Evolutionary conservation across 2,888 invertebrate genomes (phyloP), one percentile per base, ranked within the genome.

Genomic region (Epirrita christyi): DNA sequence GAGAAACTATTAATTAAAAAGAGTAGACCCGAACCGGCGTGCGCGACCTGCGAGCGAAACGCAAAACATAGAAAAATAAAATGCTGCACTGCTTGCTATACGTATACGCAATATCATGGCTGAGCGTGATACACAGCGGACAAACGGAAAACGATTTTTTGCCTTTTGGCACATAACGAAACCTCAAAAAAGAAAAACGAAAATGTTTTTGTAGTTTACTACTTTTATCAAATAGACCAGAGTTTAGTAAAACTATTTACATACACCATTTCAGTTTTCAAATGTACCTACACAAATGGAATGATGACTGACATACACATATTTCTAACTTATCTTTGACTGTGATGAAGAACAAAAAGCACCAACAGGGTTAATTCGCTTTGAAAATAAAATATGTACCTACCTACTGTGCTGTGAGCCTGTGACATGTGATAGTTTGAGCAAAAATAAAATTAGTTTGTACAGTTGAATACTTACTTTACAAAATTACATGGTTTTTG

Each of bases 191-290:
- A 21, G 21, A 21, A 21, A 21, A 21, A 21, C 21, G 4, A 21
- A 3, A 21, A 4, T 21, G 2, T 21, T 21, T 21, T 21, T 21
- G 21, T 13, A 53, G 50, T 59, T 58, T 64, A 45, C 49, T 58
- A 44, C 56, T 55, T 56, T 69, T 72, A 72, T 76, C 58, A 57
- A 72, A 67, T 75, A 71, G 54, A 77, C 75, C 75, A 77, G 78
- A 72, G 68, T 74, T 44, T 74, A 75, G 73, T 76, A 72, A 68
- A 65, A 61, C 65, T 66, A 61, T 66, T 70, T 68, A 70, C 70
- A 73, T 70, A 32, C 2, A 29, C 6, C 11, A 32, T 6, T 27
- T 13, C 32, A 9, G 21, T 44, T 38, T 32, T 32, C 2, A 15
- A 55, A 49, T 15, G n/a, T 48, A 21, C n/a, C n/a, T 11, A 37